Evolutionary conservation across 2,797 vertebrate species (phyloP).

Genomic region (Lophotriccus pileatus): DNA sequence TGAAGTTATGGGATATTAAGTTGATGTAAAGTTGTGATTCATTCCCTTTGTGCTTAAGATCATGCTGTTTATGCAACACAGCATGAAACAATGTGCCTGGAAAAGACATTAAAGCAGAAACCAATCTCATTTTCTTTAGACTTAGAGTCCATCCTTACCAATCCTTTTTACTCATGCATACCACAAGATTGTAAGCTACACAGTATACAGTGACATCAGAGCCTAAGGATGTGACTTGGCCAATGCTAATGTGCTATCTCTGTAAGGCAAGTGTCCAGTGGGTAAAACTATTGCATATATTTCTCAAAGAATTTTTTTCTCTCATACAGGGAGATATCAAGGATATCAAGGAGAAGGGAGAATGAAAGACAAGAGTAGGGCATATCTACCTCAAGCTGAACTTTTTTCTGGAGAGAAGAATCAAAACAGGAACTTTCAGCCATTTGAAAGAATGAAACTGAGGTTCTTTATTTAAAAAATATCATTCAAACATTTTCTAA

Average conservation of each 20-base stretch:
- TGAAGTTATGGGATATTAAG: not conserved
- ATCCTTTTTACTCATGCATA: not conserved
- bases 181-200: not conserved
- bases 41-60: not conserved
- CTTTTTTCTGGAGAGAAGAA: slow-evolving; percentile 3
- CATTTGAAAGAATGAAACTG: slow-evolving; percentile 12
- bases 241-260: not conserved
- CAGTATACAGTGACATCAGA: not conserved
- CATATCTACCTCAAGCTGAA: not conserved
- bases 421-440: slow-evolving; percentile 3
- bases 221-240: not conserved
- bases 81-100: not conserved
- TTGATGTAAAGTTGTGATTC: not conserved
- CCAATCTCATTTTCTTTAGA: not conserved
- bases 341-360: not conserved
- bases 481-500: not conserved
- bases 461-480: not conserved
- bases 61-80: not conserved
- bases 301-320: not conserved
- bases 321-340: not conserved
- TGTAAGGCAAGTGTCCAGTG: not conserved
- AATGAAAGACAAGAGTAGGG: not conserved
- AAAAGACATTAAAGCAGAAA: slow-evolving; percentile 26
- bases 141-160: not conserved
- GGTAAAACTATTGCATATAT: not conserved